These are phyloP conservation scores for Progne subis DNA, from an alignment of 2,113 vertebrate genomes.

Conservation along the genomic window DNA sequence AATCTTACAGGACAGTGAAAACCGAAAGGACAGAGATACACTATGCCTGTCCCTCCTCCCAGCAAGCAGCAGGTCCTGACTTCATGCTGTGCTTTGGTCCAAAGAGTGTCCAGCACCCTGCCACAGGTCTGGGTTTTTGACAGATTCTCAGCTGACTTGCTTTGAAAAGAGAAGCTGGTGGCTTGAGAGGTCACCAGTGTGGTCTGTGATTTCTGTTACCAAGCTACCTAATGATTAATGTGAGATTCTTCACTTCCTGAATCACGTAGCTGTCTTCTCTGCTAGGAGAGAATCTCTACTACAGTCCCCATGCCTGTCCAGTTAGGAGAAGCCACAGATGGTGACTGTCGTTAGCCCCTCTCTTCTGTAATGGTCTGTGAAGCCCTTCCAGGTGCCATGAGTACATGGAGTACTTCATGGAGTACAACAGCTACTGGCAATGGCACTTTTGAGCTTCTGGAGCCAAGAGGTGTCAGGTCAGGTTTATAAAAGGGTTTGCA, in stretches of 20 bases:
- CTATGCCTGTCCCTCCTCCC: background rate
- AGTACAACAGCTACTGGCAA: background rate
- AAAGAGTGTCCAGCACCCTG: background rate
- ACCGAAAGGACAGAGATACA: background rate
- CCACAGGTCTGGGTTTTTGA: background rate
- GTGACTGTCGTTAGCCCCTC: background rate
- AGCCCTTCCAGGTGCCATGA: background rate
- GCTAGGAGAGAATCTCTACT: background rate
- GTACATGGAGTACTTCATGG: background rate
- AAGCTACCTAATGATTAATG: background rate
- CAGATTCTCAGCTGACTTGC: background rate
- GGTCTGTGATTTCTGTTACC: background rate
- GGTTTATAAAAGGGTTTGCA: background rate
- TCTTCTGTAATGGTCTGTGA: background rate
- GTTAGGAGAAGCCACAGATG: background rate
- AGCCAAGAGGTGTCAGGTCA: background rate
- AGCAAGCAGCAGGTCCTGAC: background rate
- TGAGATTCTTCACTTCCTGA: background rate
- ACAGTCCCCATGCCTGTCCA: background rate
- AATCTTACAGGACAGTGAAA: background rate
- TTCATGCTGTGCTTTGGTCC: accelerated
- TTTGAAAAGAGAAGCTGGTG: background rate
- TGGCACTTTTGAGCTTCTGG: background rate
- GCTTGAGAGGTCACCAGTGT: background rate
- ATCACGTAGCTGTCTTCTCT: background rate